phyloP scores from a whole-genome alignment of 2,797 vertebrate species.

The Podarcis lilfordi region DNA sequence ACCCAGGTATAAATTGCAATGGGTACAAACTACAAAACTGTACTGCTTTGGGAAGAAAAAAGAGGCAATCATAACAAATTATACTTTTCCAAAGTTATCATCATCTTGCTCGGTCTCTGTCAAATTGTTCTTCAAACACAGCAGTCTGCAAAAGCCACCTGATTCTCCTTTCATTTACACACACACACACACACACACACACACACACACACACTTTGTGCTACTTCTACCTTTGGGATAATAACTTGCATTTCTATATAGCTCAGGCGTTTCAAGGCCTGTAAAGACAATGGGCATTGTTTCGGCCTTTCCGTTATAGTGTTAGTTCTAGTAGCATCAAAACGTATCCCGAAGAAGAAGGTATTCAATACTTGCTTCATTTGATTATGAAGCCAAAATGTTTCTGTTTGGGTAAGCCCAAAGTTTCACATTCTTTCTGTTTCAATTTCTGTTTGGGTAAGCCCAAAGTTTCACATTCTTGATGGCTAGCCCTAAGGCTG shows the following conservation, averaged over 20 bases:
- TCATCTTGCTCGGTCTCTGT: constrained; percentile 80
- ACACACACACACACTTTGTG: constrained; percentile 28
- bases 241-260: constrained; percentile 73
- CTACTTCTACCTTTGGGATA: constrained; percentile 76
- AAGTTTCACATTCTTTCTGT: not conserved
- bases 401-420: not conserved
- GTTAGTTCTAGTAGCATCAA: constrained; percentile 59
- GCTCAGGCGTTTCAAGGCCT: constrained; percentile 73
- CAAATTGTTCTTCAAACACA: constrained; percentile 80
- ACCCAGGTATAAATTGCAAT: constrained; percentile 75
- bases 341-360: constrained; percentile 74
- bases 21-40: constrained; percentile 69
- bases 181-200: not conserved
- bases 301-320: constrained; percentile 71
- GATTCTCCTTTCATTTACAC: constrained; percentile 49
- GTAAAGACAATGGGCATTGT: constrained; percentile 63
- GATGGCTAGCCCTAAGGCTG: not conserved
- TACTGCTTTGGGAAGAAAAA: constrained; percentile 61
- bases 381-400: constrained; percentile 59
- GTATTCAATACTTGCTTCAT: constrained; percentile 68
- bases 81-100: constrained; percentile 80
- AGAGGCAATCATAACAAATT: constrained; percentile 80
- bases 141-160: constrained; percentile 71
- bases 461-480: not conserved
- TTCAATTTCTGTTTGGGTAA: not conserved